These are phyloP conservation scores for Sitta europaea DNA, from an alignment of 2,113 vertebrate genomes.

Conservation along the genomic window DNA sequence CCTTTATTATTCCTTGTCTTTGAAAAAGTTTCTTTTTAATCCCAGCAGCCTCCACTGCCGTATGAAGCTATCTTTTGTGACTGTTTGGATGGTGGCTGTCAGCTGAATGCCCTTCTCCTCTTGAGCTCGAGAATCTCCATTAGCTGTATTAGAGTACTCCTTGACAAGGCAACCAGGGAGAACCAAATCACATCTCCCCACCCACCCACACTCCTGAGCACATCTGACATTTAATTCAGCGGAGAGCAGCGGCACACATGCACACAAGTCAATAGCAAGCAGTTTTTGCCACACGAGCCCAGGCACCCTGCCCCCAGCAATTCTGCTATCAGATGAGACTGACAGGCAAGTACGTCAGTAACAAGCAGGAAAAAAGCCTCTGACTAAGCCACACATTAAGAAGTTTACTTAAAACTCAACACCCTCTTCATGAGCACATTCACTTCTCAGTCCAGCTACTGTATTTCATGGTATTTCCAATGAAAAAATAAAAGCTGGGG, in stretches of 20 bases:
- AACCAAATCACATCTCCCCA: constrained; percentile 28
- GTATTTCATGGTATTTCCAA: not conserved
- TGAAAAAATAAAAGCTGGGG: not conserved
- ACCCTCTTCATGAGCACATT: not conserved
- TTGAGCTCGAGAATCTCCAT: not conserved
- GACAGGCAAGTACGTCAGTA: constrained; percentile 55
- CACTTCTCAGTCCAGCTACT: not conserved
- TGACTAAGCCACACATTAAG: constrained; percentile 25
- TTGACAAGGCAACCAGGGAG: constrained; percentile 17
- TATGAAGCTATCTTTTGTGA: not conserved
- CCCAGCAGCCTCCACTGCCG: not conserved
- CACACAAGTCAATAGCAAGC: constrained; percentile 37
- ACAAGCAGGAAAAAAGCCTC: constrained; percentile 36
- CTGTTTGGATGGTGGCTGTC: constrained; percentile 24
- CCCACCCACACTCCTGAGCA: constrained; percentile 4
- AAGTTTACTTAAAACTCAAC: constrained; percentile 35
- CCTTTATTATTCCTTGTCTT: not conserved
- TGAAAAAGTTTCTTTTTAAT: not conserved
- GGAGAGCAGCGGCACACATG: constrained; percentile 3
- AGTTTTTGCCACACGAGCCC: constrained; percentile 35
- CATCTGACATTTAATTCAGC: constrained; percentile 57
- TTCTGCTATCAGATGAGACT: constrained; percentile 52
- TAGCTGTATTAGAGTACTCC: constrained; percentile 5
- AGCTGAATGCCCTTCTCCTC: not conserved
- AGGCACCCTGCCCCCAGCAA: constrained; percentile 54